Conservation (phyloP, 2,113 vertebrate species). For the Triplophysa dalaica region DNA sequence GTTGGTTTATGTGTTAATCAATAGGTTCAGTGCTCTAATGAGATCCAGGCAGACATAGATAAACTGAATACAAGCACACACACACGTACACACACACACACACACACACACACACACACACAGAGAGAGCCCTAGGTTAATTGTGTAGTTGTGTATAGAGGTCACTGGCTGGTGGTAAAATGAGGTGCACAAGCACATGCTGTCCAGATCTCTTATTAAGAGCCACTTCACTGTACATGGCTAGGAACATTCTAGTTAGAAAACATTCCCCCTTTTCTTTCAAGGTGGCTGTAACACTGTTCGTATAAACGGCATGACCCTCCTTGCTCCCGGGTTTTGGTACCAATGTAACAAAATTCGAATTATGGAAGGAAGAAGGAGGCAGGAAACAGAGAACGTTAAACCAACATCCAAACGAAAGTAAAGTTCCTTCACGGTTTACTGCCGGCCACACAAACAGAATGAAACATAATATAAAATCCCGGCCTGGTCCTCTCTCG, state of each 20-base stretch:
- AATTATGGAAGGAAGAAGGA: too few species aligned
- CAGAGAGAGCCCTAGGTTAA: constrained; percentile 15
- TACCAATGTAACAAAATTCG: too few species aligned
- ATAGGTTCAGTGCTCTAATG: constrained; percentile 13
- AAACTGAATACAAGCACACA: constrained; percentile 1
- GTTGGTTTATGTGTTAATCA: constrained; percentile 29
- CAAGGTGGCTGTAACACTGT: too few species aligned
- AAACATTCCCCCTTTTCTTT: not conserved
- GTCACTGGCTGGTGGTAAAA: constrained; percentile 23
- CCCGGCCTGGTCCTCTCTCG: too few species aligned
- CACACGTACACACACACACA: not conserved
- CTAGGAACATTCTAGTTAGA: not conserved
- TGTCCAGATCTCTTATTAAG: not conserved
- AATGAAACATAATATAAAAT: too few species aligned
- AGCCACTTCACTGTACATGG: constrained; percentile 1
- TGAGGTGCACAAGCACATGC: not conserved
- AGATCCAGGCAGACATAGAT: constrained; percentile 2
- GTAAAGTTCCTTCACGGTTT: too few species aligned
- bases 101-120: not conserved
- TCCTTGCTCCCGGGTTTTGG: too few species aligned
- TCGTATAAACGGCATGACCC: too few species aligned
- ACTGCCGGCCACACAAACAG: too few species aligned
- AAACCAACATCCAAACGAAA: too few species aligned
- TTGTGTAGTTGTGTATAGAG: not conserved
- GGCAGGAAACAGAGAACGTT: too few species aligned